Evolutionary conservation across 2,888 invertebrate genomes (phyloP).

Genomic region (Ichneumoninae sp.): DNA sequence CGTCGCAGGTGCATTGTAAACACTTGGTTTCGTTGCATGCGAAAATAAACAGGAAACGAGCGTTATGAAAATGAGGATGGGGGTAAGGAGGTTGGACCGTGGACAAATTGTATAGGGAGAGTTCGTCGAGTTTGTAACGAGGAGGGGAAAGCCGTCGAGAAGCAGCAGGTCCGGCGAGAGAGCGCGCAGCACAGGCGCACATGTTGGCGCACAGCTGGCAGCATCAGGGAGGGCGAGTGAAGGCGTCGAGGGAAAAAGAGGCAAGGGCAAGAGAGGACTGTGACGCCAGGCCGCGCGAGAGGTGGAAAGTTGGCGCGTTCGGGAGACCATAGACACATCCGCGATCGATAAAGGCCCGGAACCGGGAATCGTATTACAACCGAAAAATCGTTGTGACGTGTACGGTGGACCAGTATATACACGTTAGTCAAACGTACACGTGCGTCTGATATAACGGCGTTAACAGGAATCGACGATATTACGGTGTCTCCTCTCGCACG

Average conservation of each 20-base stretch:
- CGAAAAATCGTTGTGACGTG: constrained; percentile 9
- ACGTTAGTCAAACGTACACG: background rate
- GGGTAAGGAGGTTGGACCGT: background rate
- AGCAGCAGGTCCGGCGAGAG: constrained; percentile 51
- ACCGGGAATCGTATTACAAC: constrained; percentile 54
- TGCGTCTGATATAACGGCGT: background rate
- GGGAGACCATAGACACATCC: constrained; percentile 50
- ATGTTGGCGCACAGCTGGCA: constrained; percentile 64
- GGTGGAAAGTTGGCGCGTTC: constrained; percentile 75
- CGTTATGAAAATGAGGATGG: background rate
- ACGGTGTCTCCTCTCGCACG: background rate
- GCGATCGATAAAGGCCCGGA: constrained; percentile 70
- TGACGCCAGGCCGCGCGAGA: constrained; percentile 70
- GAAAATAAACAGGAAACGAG: background rate
- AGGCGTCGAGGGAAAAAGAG: constrained; percentile 27
- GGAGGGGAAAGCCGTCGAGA: background rate
- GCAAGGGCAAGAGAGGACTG: constrained; percentile 33
- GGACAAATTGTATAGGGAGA: background rate
- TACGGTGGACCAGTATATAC: background rate
- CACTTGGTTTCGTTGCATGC: background rate
- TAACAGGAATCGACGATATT: background rate
- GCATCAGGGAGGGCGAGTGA: constrained; percentile 23
- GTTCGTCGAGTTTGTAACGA: background rate
- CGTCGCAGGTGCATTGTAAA: constrained; percentile 21
- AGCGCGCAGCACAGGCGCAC: constrained; percentile 63